Percentiles rank a stretch among this genome's conserved stretches.
Conservation (phyloP, 2,797 vertebrate genomes). For the Pseudochirops cupreus region DNA sequence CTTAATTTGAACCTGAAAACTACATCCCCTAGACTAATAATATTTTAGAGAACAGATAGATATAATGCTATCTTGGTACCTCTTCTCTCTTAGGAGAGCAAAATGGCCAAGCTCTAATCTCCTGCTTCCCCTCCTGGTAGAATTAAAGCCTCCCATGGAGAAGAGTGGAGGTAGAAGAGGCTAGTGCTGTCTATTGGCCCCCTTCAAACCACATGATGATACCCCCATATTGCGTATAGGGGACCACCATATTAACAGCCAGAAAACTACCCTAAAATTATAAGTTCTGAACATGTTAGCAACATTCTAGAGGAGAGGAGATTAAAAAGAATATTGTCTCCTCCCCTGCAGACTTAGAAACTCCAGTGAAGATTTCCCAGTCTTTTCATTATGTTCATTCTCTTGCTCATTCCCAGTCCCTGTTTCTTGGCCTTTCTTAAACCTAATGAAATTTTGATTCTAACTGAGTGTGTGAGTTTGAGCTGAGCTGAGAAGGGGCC, state of each 20-base stretch:
- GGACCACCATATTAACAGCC: not conserved
- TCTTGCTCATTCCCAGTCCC: not conserved
- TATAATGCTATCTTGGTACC: not conserved
- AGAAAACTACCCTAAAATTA: not conserved
- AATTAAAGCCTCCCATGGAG: not conserved
- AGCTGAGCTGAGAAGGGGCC: not conserved
- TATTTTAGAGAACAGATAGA: not conserved
- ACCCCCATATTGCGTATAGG: not conserved
- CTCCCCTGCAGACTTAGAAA: not conserved
- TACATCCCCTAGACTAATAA: not conserved
- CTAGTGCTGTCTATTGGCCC: not conserved
- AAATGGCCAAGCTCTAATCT: not conserved
- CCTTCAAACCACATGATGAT: not conserved
- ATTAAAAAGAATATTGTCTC: not conserved
- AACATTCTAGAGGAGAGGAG: not conserved
- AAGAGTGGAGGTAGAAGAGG: not conserved
- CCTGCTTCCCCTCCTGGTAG: not conserved
- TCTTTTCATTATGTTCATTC: not conserved
- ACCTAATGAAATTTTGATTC: not conserved
- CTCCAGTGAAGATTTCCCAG: not conserved
- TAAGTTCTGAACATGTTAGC: not conserved
- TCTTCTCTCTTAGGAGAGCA: not conserved
- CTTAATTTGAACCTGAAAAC: not conserved
- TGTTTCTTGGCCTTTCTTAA: not conserved
- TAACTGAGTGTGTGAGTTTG: not conserved